Evolutionary conservation across 2,113 vertebrate species (phyloP).

Genomic region (Balaeniceps rex): DNA sequence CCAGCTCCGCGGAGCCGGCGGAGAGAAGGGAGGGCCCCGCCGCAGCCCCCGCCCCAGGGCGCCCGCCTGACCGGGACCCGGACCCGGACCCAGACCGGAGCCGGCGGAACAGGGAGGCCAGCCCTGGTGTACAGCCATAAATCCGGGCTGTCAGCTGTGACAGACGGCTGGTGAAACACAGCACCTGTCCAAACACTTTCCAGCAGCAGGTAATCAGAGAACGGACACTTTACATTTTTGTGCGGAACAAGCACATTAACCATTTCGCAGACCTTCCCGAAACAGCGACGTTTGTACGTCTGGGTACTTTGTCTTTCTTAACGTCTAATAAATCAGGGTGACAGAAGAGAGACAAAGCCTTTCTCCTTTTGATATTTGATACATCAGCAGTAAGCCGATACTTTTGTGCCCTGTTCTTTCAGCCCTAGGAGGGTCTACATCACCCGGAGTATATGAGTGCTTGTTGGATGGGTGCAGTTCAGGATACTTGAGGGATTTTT

Average conservation of each 20-base stretch:
- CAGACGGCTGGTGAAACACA: neutral
- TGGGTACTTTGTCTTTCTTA: slow-evolving; percentile 38
- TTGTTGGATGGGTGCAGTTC: neutral
- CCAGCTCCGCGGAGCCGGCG: neutral
- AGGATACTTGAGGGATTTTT: neutral
- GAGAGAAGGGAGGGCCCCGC: neutral
- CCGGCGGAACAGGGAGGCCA: neutral
- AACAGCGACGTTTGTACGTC: neutral
- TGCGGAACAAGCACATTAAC: slow-evolving; percentile 51
- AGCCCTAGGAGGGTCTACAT: neutral
- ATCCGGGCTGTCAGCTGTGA: slow-evolving; percentile 36
- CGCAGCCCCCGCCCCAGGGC: neutral
- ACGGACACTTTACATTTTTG: slow-evolving; percentile 45
- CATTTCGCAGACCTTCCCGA: slow-evolving; percentile 12
- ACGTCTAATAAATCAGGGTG: slow-evolving; percentile 56
- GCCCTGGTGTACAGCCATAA: neutral
- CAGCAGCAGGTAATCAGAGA: slow-evolving; percentile 39
- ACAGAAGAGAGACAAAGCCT: slow-evolving; percentile 19
- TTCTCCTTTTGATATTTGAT: slow-evolving; percentile 5
- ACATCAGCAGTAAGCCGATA: neutral
- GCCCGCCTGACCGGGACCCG: neutral
- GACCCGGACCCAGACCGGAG: neutral
- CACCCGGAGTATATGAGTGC: neutral
- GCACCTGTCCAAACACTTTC: slow-evolving; percentile 62
- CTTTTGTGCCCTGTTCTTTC: neutral